A percentile compares a stretch with the other conserved stretches of the same genome.
Conservation (phyloP, 2,888 invertebrate species). For the Litoditis marina region DNA sequence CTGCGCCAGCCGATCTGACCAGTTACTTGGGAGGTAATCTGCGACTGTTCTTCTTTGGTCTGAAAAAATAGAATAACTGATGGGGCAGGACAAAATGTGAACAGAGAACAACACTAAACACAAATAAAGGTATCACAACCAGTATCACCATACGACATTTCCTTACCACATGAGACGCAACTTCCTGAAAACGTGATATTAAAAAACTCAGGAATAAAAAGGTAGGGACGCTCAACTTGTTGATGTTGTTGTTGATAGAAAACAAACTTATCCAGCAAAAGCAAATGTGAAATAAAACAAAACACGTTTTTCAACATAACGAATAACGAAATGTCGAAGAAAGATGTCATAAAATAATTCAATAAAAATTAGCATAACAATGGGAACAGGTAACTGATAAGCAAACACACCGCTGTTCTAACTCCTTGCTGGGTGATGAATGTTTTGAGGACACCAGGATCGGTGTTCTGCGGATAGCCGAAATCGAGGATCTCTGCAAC, state of each 20-base stretch:
- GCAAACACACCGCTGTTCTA: slow-evolving; percentile 56
- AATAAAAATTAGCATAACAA: too few relatives aligned
- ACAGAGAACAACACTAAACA: neutral
- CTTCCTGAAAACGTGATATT: slow-evolving; percentile 34
- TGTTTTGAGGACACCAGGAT: slow-evolving; percentile 96
- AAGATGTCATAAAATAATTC: too few relatives aligned
- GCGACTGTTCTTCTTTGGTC: slow-evolving; percentile 97
- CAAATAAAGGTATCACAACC: slow-evolving; percentile 8
- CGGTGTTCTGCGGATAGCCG: slow-evolving; percentile 99
- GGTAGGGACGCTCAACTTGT: too few relatives aligned
- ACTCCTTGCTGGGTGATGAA: slow-evolving; percentile 99
- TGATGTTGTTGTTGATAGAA: too few relatives aligned
- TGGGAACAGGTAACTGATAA: too few relatives aligned
- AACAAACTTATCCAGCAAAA: too few relatives aligned
- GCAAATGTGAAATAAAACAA: too few relatives aligned
- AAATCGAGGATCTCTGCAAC: slow-evolving; percentile 91
- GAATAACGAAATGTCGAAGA: too few relatives aligned
- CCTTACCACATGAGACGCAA: slow-evolving; percentile 24
- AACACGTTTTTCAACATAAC: too few relatives aligned
- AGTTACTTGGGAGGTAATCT: slow-evolving; percentile 88
- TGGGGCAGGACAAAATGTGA: neutral
- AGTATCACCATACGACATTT: neutral
- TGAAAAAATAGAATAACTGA: slow-evolving; percentile 65
- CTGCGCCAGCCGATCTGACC: slow-evolving; percentile 88
- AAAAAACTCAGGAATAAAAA: too few relatives aligned